Percentiles rank a stretch among this genome's conserved stretches.
These are phyloP conservation scores for Drosophila lowei DNA, from an alignment of 1,140 invertebrate species.

Conservation along the genomic window DNA sequence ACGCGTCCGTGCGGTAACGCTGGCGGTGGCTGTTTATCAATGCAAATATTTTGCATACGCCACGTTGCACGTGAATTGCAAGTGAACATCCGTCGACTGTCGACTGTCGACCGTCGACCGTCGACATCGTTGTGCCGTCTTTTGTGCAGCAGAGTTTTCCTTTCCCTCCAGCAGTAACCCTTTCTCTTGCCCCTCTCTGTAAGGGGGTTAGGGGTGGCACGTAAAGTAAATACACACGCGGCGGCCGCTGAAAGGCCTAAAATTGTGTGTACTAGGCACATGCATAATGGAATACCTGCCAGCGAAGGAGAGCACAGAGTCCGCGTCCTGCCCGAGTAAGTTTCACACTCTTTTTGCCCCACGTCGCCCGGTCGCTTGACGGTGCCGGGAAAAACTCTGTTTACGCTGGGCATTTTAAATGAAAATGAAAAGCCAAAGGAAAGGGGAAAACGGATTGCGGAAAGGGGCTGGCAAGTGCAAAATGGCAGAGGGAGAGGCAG, in stretches of 20 bases:
- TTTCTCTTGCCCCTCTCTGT: not conserved
- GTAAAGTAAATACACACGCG: slow-evolving; percentile 63
- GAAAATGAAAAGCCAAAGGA: slow-evolving; percentile 45
- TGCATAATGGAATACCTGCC: slow-evolving; percentile 70
- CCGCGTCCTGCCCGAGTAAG: slow-evolving; percentile 41
- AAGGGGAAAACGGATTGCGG: slow-evolving; percentile 33
- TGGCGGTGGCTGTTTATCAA: slow-evolving; percentile 74
- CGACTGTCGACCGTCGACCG: slow-evolving; percentile 30
- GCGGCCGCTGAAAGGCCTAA: slow-evolving; percentile 71
- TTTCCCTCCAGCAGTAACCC: slow-evolving; percentile 42
- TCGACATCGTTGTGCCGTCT: slow-evolving; percentile 49
- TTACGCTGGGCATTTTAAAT: slow-evolving; percentile 79
- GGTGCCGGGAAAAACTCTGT: slow-evolving; percentile 59
- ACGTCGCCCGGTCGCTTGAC: not conserved
- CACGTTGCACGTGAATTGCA: slow-evolving; percentile 79
- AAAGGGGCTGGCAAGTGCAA: slow-evolving; percentile 8
- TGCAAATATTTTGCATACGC: slow-evolving; percentile 81
- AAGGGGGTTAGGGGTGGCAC: not conserved
- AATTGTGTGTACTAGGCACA: slow-evolving; percentile 52
- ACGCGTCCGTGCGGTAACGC: slow-evolving; percentile 20
- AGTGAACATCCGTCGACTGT: slow-evolving; percentile 68
- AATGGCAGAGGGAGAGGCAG: not conserved
- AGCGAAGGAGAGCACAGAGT: slow-evolving; percentile 34
- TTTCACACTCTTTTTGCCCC: slow-evolving; percentile 55
- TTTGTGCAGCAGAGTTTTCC: slow-evolving; percentile 44